phyloP scores from a whole-genome alignment of 2,888 invertebrate genomes.

The Gnatocerus cornutus region DNA sequence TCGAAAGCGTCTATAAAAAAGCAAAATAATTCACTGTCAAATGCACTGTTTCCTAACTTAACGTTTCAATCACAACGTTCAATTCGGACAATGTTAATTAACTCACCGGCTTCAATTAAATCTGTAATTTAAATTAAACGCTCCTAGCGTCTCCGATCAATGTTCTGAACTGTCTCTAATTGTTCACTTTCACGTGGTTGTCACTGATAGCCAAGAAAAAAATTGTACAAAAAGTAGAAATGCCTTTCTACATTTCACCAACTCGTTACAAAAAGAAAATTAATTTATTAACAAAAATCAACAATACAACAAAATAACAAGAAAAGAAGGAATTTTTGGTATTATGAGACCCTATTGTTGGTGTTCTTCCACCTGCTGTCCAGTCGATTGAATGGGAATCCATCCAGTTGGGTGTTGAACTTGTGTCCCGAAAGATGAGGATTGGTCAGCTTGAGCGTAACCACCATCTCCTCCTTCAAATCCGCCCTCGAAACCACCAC shows the following conservation, averaged over 20 bases:
- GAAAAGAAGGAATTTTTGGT: slow-evolving; percentile 12
- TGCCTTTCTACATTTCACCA: slow-evolving; percentile 22
- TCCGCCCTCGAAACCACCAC: slow-evolving; percentile 29
- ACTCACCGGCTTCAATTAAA: no score
- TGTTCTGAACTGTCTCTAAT: background rate
- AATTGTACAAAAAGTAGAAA: slow-evolving; percentile 18
- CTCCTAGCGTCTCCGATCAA: slow-evolving; percentile 3
- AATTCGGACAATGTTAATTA: no score
- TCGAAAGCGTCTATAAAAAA: no score
- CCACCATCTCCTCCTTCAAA: slow-evolving; percentile 45
- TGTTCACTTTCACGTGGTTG: slow-evolving; percentile 23
- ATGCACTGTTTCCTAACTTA: no score
- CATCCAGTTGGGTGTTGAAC: slow-evolving; percentile 49
- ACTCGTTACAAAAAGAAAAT: slow-evolving; percentile 1
- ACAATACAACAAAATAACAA: slow-evolving; percentile 29
- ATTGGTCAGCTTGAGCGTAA: slow-evolving; percentile 45
- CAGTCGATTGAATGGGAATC: slow-evolving; percentile 49
- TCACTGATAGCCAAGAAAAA: slow-evolving; percentile 5
- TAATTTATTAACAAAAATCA: slow-evolving; percentile 28
- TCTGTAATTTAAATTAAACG: slow-evolving; percentile 11
- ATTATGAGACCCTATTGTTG: slow-evolving; percentile 38
- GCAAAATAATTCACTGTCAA: no score
- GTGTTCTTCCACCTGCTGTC: slow-evolving; percentile 41
- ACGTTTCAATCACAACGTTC: no score
- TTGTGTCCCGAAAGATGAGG: slow-evolving; percentile 33